Percentiles rank a stretch among this genome's conserved stretches.
These are phyloP conservation scores for Catharus fuscescens DNA, from an alignment of 2,113 vertebrate genomes.

Conservation along the genomic window DNA sequence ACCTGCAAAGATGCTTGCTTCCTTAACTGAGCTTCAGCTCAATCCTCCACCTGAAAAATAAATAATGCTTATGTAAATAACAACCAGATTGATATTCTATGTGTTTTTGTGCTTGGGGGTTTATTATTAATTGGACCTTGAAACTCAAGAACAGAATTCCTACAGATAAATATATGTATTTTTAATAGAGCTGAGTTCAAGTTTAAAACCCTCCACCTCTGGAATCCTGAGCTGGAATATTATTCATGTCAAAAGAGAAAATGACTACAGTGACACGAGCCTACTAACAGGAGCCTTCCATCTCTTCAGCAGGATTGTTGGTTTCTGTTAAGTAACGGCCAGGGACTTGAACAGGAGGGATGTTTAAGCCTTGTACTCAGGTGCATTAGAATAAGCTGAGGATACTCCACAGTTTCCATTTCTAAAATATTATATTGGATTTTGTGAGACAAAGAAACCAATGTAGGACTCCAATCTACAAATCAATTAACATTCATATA, in stretches of 20 bases:
- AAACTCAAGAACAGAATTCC: background rate
- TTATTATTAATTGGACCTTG: background rate
- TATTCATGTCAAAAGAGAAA: slow-evolving; percentile 24
- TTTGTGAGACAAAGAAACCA: slow-evolving; percentile 33
- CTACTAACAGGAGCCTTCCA: background rate
- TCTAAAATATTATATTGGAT: slow-evolving; percentile 4
- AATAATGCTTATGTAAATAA: background rate
- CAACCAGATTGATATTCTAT: background rate
- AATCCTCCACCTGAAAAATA: background rate
- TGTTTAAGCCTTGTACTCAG: slow-evolving; percentile 22
- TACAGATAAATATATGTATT: background rate
- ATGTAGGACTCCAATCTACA: background rate
- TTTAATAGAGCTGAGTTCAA: background rate
- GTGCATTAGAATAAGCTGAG: slow-evolving; percentile 31
- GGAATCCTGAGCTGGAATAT: slow-evolving; percentile 4
- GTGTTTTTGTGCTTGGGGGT: background rate
- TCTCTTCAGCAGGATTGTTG: background rate
- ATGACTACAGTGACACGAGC: background rate
- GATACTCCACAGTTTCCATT: slow-evolving; percentile 6
- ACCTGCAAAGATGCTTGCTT: background rate
- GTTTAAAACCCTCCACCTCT: slow-evolving; percentile 2
- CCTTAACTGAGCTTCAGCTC: background rate
- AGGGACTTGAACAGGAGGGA: background rate
- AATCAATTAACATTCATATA: slow-evolving; percentile 31
- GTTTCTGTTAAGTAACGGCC: background rate